These are phyloP conservation scores for Threskiornis aethiopicus DNA, from an alignment of 2,797 vertebrate species.

Conservation along the genomic window DNA sequence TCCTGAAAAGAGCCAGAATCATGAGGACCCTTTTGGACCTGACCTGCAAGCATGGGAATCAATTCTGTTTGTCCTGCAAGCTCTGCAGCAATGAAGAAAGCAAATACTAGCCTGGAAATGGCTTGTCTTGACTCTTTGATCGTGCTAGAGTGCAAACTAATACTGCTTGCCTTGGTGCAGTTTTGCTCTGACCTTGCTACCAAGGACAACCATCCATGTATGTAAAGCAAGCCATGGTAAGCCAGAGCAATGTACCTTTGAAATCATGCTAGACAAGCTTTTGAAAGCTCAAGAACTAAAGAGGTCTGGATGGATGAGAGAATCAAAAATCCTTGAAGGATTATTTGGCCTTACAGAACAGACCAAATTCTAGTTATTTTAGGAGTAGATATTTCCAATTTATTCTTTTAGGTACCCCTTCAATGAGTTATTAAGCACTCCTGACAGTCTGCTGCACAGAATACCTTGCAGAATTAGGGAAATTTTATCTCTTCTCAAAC, in stretches of 20 bases:
- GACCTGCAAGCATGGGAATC: background rate
- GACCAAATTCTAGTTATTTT: background rate
- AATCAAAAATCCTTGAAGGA: background rate
- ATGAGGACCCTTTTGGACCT: background rate
- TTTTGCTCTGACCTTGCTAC: background rate
- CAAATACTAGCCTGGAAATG: background rate
- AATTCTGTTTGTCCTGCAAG: background rate
- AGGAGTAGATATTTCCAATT: background rate
- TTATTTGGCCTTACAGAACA: background rate
- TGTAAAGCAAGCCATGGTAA: background rate
- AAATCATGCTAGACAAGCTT: background rate
- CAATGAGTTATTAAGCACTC: background rate
- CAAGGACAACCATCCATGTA: background rate
- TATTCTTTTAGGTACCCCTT: background rate
- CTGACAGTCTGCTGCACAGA: background rate
- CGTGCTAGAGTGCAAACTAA: background rate
- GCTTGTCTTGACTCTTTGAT: background rate
- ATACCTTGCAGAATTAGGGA: background rate
- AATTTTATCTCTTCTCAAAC: constrained; percentile 12
- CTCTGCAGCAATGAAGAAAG: background rate
- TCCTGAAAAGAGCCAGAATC: background rate
- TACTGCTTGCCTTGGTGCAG: background rate
- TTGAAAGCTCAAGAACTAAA: background rate
- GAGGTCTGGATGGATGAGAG: background rate
- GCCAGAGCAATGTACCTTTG: background rate